Evolutionary conservation across 2,888 invertebrate species (phyloP).

Genomic region (Laspeyria flexula): DNA sequence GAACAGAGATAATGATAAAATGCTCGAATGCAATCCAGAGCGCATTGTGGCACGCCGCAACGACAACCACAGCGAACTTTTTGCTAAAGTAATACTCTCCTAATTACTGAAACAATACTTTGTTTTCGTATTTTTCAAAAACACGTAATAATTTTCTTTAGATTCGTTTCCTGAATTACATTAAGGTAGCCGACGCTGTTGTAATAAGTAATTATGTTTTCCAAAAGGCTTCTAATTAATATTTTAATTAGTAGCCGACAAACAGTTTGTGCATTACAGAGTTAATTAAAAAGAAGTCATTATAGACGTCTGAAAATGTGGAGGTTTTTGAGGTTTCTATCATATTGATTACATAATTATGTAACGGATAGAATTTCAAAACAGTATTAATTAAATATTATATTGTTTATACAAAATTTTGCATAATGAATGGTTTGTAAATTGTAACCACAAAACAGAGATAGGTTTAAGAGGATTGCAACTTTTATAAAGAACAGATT

Average conservation of each 20-base stretch:
- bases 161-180: constrained; percentile 42
- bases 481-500: too few relatives aligned
- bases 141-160: constrained; percentile 39
- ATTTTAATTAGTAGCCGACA: constrained; percentile 55
- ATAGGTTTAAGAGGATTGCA: too few relatives aligned
- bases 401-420: too few relatives aligned
- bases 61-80: constrained; percentile 24
- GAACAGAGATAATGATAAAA: constrained; percentile 55
- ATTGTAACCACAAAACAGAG: too few relatives aligned
- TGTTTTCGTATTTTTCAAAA: constrained; percentile 40
- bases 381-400: too few relatives aligned
- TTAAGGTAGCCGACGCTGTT: constrained; percentile 41
- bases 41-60: constrained; percentile 45
- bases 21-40: constrained; percentile 61
- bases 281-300: constrained; percentile 46
- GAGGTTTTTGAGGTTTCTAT: constrained; percentile 25
- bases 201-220: constrained; percentile 53
- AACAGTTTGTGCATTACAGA: constrained; percentile 42
- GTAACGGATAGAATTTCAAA: too few relatives aligned
- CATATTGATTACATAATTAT: constrained; percentile 20
- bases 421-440: too few relatives aligned
- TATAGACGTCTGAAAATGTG: constrained; percentile 20
- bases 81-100: constrained; percentile 21
- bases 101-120: constrained; percentile 41
- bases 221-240: constrained; percentile 57